phyloP scores from a whole-genome alignment of 2,888 invertebrate species.

The Galerucella pusilla region DNA sequence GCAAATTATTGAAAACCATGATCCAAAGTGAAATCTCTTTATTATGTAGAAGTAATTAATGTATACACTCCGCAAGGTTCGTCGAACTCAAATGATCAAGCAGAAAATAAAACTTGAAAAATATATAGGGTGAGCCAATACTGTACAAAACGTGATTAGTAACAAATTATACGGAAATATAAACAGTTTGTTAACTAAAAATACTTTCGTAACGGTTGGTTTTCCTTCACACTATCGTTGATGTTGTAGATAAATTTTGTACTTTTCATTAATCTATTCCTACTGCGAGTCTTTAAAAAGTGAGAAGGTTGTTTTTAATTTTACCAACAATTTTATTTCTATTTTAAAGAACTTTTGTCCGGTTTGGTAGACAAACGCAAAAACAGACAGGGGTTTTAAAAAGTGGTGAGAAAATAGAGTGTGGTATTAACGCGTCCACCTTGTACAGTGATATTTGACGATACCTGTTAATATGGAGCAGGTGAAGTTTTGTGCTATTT shows the following conservation, averaged over 20 bases:
- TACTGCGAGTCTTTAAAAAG: background rate
- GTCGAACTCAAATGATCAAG: too few relatives aligned
- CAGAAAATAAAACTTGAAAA: too few relatives aligned
- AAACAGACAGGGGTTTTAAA: slow-evolving; percentile 32
- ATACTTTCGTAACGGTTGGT: background rate
- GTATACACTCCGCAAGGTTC: too few relatives aligned
- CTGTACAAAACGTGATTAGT: too few relatives aligned
- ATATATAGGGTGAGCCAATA: too few relatives aligned
- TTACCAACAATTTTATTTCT: background rate
- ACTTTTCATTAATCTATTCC: background rate
- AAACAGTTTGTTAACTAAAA: background rate
- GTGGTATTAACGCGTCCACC: slow-evolving; percentile 36
- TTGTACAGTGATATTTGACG: slow-evolving; percentile 50
- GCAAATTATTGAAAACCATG: too few relatives aligned
- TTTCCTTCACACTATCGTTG: background rate
- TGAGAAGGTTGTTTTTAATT: background rate
- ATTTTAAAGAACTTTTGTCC: slow-evolving; percentile 3
- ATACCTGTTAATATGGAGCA: slow-evolving; percentile 58
- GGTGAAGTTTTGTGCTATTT: slow-evolving; percentile 55
- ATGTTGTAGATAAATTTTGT: background rate
- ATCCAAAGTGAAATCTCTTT: too few relatives aligned
- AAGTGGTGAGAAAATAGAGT: slow-evolving; percentile 26
- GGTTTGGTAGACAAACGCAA: background rate
- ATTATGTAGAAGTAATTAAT: too few relatives aligned
- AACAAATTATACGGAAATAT: too few relatives aligned